These are phyloP conservation scores for Corythoichthys haematopterus DNA, from an alignment of 2,113 vertebrate species.

Conservation along the genomic window DNA sequence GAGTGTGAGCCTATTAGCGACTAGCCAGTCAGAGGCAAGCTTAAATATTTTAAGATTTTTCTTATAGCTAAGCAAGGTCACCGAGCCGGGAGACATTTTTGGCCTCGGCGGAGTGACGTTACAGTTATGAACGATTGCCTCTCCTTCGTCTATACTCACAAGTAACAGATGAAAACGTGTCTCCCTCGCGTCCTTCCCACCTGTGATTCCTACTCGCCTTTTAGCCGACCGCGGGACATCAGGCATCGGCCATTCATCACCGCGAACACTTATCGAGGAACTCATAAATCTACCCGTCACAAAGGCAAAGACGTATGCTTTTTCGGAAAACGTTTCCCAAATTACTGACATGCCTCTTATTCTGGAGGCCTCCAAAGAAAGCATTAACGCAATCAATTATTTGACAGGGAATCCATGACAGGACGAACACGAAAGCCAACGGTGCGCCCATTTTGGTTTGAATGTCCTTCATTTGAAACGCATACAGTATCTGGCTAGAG, in stretches of 20 bases:
- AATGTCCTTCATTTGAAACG: background rate
- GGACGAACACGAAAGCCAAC: background rate
- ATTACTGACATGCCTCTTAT: constrained; percentile 20
- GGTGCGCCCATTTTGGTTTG: background rate
- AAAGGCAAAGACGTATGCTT: constrained; percentile 29
- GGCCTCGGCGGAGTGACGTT: background rate
- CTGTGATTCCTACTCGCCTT: constrained; percentile 40
- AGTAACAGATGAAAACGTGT: constrained; percentile 26
- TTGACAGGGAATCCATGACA: background rate
- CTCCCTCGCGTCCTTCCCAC: constrained; percentile 42
- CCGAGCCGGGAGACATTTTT: background rate
- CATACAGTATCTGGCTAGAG: background rate
- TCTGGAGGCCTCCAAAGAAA: too few species aligned
- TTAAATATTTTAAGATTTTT: background rate
- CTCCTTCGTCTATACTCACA: background rate
- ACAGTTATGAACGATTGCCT: background rate
- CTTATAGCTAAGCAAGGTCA: background rate
- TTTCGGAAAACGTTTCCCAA: constrained; percentile 47
- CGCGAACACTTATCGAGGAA: constrained; percentile 24
- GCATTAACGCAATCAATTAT: background rate
- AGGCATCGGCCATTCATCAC: constrained; percentile 50
- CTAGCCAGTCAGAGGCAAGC: too few species aligned
- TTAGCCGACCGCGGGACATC: constrained; percentile 46
- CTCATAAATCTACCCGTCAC: constrained; percentile 50
- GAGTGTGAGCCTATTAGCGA: too few species aligned